Evolutionary conservation across 2,888 invertebrate species (phyloP), one percentile per base, ranked within the genome.

Genomic region (Cryptocephalus primarius): DNA sequence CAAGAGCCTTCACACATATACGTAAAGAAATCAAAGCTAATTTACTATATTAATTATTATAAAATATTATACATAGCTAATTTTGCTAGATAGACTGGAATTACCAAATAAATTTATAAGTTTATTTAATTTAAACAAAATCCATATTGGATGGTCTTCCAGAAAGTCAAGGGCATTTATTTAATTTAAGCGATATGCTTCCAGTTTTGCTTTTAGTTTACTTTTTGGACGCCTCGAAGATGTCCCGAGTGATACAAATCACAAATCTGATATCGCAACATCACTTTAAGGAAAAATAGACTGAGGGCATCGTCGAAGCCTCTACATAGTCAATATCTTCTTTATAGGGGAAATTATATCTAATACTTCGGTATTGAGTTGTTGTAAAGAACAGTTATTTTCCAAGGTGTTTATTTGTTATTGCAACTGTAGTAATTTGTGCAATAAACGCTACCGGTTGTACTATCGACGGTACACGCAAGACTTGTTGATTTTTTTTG

Each of bases 341-440:
- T 22, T 22, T 22, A 22, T 22, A 22, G 22, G 22, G 22, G 22
- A 22, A 22, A 22, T 22, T 22, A 22, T 22, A 22, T 22, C 22
- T 22, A 22, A 22, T 22, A 22, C 22, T 22, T 22, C 22, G 22
- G 22, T 22, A 48, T 54, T 46, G 34, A 52, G 58, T 57, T 60
- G 57, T 52, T 63, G 60, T 64, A 63, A 53, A 71, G 71, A 71
- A 71, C 71, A 71, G 71, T 70, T 67, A 70, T 70, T 71, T 71
- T 71, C 71, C 71, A 71, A 71, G 71, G 62, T 61, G 60, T 59
- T 22, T 22, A 22, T 22, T 22, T 53, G 54, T 51, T 45, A 47
- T 51, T 46, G 39, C 47, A 45, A 47, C 48, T 53, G 48, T 49
- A 51, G 46, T 60, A 56, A 55, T 53, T 65, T 62, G 69, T 69